phyloP scores from a whole-genome alignment of 1,140 invertebrate genomes.

The Chlorops oryzae region DNA sequence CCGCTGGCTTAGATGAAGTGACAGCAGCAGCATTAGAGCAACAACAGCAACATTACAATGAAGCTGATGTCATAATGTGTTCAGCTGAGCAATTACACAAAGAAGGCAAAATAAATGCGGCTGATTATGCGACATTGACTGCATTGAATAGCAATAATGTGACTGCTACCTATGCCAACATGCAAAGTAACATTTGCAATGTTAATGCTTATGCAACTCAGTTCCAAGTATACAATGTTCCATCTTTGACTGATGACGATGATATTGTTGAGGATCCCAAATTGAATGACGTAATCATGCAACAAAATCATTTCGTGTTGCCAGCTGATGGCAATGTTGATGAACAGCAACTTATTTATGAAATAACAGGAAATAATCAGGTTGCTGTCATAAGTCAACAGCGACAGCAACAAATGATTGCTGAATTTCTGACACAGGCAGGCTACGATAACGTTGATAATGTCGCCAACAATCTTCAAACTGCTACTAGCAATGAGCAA shows the following conservation, averaged over 20 bases:
- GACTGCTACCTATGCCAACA: too few relatives aligned
- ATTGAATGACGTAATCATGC: neutral
- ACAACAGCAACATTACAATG: constrained; percentile 8
- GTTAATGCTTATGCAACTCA: constrained; percentile 14
- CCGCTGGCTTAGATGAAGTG: too few relatives aligned
- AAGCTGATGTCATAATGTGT: constrained; percentile 2
- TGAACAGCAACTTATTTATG: constrained; percentile 30
- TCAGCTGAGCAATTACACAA: too few relatives aligned
- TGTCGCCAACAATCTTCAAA: neutral
- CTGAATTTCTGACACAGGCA: constrained; percentile 36
- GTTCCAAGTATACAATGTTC: constrained; percentile 38
- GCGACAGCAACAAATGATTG: constrained; percentile 33
- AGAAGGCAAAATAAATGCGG: constrained; percentile 12
- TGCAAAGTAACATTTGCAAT: too few relatives aligned
- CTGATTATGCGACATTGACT: too few relatives aligned
- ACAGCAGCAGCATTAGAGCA: constrained; percentile 6
- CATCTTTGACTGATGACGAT: constrained; percentile 34
- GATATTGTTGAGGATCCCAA: constrained; percentile 1
- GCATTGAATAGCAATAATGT: too few relatives aligned
- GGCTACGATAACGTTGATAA: constrained; percentile 26
- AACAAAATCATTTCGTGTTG: constrained; percentile 10
- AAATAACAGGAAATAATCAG: constrained; percentile 36
- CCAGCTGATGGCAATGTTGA: neutral
- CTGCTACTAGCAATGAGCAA: neutral
- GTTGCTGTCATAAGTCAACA: constrained; percentile 40